Evolutionary conservation across 2,888 invertebrate species (phyloP), one percentile per base, ranked within the genome.

Genomic region (Eretmocerus hayati): DNA sequence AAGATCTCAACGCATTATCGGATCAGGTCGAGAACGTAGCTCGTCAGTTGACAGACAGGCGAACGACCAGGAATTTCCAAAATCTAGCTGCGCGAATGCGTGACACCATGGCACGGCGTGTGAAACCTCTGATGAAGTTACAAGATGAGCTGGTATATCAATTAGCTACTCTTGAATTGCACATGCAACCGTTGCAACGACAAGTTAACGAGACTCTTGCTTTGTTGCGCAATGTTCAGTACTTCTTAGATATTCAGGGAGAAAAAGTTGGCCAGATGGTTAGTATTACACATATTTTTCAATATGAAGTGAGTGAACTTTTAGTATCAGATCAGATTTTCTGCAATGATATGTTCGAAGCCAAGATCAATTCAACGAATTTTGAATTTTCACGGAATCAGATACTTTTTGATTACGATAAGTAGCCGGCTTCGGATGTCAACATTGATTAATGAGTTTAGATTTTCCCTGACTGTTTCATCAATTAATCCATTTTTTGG

Each of bases 181-280:
- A 86, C 59, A 67, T 85, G 57, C 77, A 78, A 59, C 87, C 88
- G 0, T 79, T 87, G 60, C 80, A 83, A 55, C 79, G 79, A 52
- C 84, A 84, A 71, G 74, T 81, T 5, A 85, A 87, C 67, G 84
- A 84, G 58, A 84, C 85, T 0, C 72, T 87, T 5, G 80, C 81
- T 48, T 85, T 87, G 63, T 77, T 88, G 57, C 83, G 83, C 60
- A 84, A 81, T n/a, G 82, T 87, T 39, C 87, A 88, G 66, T 83
- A 80, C 65, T 86, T 83, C 69, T 77, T 89, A 53, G 81, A 85
- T 60, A 83, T 81, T 62, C 83, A 84, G 59, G 85, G 85, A 26
- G 79, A 79, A 42, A 76, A 81, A 58, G 83, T 87, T 59, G 83
- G 84, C 44, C 77, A 80, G 59, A 78, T 82, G 78, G 84, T 84